Percentiles rank a stretch among this genome's conserved stretches.
Evolutionary conservation across 2,797 vertebrate genomes (phyloP).

Genomic region (Potorous gilbertii): DNA sequence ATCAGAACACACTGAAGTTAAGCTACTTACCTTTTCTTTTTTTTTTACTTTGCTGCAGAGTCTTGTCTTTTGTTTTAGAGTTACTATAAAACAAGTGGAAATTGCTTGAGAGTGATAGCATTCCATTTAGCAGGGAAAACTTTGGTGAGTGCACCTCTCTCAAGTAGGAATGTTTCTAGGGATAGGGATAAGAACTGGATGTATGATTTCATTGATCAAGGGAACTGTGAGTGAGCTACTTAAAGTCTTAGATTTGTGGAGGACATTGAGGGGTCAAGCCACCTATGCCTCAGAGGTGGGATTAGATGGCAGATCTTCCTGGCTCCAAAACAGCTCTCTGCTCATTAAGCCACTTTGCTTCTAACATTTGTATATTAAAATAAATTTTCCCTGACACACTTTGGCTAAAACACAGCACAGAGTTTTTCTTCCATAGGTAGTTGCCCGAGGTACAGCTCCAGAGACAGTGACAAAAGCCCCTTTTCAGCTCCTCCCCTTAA

Average conservation of each 20-base stretch:
- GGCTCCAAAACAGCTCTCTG: neutral
- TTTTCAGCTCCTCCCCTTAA: neutral
- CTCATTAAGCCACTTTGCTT: neutral
- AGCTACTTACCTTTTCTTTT: neutral
- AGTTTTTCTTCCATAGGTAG: neutral
- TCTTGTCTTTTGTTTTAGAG: neutral
- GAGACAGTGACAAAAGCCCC: neutral
- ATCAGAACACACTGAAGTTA: neutral
- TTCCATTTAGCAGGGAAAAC: neutral
- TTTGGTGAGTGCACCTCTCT: neutral
- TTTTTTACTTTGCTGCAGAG: neutral
- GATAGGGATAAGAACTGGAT: neutral
- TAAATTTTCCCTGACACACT: neutral
- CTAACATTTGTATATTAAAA: neutral
- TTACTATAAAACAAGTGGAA: neutral
- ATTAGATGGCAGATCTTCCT: neutral
- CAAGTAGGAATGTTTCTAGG: neutral
- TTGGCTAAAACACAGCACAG: neutral
- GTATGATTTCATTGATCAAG: neutral
- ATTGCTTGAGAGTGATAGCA: neutral
- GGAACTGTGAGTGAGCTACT: neutral
- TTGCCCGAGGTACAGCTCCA: neutral
- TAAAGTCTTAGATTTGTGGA: neutral
- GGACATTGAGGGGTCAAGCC: no score
- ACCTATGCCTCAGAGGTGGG: neutral